These are phyloP conservation scores for Drosophila histrio DNA, from an alignment of 2,888 invertebrate genomes.

Conservation along the genomic window DNA sequence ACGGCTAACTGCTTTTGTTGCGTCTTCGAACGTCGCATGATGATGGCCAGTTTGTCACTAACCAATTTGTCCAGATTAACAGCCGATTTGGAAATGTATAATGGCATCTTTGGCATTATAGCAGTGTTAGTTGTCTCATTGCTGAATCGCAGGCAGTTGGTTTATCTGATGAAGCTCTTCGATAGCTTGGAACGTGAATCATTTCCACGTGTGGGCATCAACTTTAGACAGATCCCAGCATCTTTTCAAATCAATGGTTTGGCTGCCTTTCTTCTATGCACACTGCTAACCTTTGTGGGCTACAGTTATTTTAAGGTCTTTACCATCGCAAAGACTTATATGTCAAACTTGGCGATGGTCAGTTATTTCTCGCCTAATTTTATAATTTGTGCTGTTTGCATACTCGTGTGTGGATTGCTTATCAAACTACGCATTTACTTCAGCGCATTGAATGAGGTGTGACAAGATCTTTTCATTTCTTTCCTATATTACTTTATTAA, in stretches of 20 bases:
- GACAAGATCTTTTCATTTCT: fast-evolving
- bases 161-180: conserved; percentile 43
- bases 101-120: conserved; percentile 68
- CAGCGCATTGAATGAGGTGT: conserved; percentile 75
- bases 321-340: conserved; percentile 4
- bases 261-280: conserved; percentile 32
- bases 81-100: conserved; percentile 71
- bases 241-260: conserved; percentile 43
- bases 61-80: conserved; percentile 70
- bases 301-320: conserved; percentile 59
- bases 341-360: conserved; percentile 45
- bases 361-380: conserved; percentile 77
- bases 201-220: conserved; percentile 65
- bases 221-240: conserved; percentile 52
- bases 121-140: conserved; percentile 56
- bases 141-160: conserved; percentile 40
- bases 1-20: conserved; percentile 46
- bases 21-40: conserved; percentile 37
- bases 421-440: conserved; percentile 69
- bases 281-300: conserved; percentile 45
- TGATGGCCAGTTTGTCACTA: conserved; percentile 69
- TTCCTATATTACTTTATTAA: not conserved
- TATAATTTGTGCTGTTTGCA: conserved; percentile 67
- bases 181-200: conserved; percentile 60
- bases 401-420: conserved; percentile 58